phyloP scores from a whole-genome alignment of 2,113 vertebrate genomes.

The Cynoglossus semilaevis region DNA sequence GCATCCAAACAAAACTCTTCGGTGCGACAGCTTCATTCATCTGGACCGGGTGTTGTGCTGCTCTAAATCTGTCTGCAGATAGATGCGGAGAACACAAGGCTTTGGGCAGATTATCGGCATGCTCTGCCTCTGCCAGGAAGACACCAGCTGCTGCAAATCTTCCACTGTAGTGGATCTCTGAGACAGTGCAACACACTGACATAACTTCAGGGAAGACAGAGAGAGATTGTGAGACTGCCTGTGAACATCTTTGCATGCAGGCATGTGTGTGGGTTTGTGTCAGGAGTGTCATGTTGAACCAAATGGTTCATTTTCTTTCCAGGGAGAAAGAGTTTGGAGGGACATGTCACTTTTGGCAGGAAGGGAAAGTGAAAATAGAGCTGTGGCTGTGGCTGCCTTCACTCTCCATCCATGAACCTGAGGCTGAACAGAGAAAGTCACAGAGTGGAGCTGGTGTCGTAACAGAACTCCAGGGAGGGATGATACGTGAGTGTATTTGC shows the following conservation, averaged over 20 bases:
- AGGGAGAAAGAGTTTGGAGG: conserved; percentile 48
- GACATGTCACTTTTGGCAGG: conserved; percentile 49
- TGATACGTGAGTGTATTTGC: too few species aligned
- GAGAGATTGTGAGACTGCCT: conserved; percentile 18
- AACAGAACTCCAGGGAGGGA: too few species aligned
- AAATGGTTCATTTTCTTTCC: conserved; percentile 42
- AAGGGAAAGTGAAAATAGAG: conserved; percentile 13
- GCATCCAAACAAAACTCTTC: conserved; percentile 33
- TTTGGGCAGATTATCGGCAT: conserved; percentile 70
- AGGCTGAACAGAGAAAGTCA: background rate
- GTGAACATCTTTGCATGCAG: conserved; percentile 3
- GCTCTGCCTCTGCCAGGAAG: conserved; percentile 54
- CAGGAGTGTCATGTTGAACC: conserved; percentile 33
- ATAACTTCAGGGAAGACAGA: conserved; percentile 47
- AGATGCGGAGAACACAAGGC: conserved; percentile 57
- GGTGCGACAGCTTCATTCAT: conserved; percentile 57
- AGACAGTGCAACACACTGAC: conserved; percentile 52
- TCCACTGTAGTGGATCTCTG: conserved; percentile 37
- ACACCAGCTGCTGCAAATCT: conserved; percentile 66
- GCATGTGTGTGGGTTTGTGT: conserved; percentile 25
- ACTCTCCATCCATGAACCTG: conserved; percentile 7
- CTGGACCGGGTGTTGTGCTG: conserved; percentile 54
- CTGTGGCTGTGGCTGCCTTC: conserved; percentile 20
- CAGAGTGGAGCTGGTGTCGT: too few species aligned
- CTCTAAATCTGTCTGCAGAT: conserved; percentile 66